Conservation (phyloP, 1,140 invertebrate genomes). For the Drosophila carrolli region DNA sequence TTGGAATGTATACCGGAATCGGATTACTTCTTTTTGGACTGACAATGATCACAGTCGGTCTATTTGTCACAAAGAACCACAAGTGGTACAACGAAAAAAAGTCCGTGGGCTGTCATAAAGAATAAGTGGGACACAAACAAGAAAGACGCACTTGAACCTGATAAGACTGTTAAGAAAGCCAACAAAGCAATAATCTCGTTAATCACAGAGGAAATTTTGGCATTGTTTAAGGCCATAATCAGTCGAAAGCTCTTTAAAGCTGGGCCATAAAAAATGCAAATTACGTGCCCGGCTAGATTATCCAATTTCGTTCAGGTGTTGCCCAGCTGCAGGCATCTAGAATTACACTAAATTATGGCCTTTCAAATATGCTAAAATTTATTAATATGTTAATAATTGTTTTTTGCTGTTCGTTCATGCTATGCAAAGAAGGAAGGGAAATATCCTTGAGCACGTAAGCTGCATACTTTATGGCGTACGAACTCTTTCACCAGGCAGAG, state of each 20-base stretch:
- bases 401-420: constrained; percentile 48
- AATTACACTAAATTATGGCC: constrained; percentile 82
- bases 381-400: constrained; percentile 84
- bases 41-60: constrained; percentile 24
- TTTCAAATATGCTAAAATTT: constrained; percentile 81
- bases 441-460: constrained; percentile 74
- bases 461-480: constrained; percentile 78
- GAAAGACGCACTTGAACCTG: constrained; percentile 28
- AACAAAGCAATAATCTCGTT: constrained; percentile 6
- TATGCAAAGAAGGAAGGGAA: constrained; percentile 4
- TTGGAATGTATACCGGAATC: constrained; percentile 52
- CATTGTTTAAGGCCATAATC: constrained; percentile 26
- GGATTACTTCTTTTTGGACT: constrained; percentile 54
- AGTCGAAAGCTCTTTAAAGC: constrained; percentile 26
- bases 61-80: constrained; percentile 53
- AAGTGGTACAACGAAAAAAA: constrained; percentile 55
- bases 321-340: constrained; percentile 71
- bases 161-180: constrained; percentile 17
- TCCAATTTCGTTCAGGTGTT: constrained; percentile 72
- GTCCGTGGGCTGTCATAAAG: not conserved
- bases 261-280: constrained; percentile 29
- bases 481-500: constrained; percentile 71
- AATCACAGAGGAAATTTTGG: constrained; percentile 12
- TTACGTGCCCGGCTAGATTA: constrained; percentile 49
- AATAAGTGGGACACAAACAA: constrained; percentile 5